A percentile compares a stretch with the other conserved stretches of the same genome.
Evolutionary conservation across 1,140 invertebrate species (phyloP).

Genomic region (Musca domestica): DNA sequence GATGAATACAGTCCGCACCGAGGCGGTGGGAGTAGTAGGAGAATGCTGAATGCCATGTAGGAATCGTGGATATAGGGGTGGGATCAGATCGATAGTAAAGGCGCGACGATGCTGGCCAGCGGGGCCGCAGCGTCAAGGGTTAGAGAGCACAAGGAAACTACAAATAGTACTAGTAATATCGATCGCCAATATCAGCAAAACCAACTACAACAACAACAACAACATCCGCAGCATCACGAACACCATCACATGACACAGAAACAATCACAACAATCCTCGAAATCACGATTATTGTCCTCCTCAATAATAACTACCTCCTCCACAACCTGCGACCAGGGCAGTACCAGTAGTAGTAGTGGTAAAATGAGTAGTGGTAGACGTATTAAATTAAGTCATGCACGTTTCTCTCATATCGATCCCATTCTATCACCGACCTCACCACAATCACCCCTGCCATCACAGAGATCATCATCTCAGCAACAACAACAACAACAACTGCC

Average conservation of each 20-base stretch:
- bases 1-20: conserved; percentile 55
- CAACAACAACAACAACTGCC: neutral
- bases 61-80: conserved; percentile 56
- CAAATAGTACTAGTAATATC: conserved; percentile 15
- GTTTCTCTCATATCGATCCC: conserved; percentile 17
- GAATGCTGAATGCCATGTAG: conserved; percentile 55
- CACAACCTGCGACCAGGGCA: neutral
- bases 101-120: conserved; percentile 2
- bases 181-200: conserved; percentile 24
- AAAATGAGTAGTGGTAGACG: conserved; percentile 40
- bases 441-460: neutral
- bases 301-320: conserved; percentile 11
- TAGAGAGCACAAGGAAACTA: conserved; percentile 16
- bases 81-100: conserved; percentile 46
- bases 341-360: conserved; percentile 7
- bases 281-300: conserved; percentile 18
- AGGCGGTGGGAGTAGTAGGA: conserved; percentile 54
- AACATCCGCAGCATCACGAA: conserved; percentile 5
- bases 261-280: conserved; percentile 8
- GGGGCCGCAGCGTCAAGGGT: conserved; percentile 5
- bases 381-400: conserved; percentile 33
- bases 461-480: conserved; percentile 1
- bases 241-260: neutral
- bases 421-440: conserved; percentile 3
- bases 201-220: conserved; percentile 3